Base-by-base conservation (phyloP, 1,140 invertebrate genomes). In the Lepidurus packardi region DNA sequence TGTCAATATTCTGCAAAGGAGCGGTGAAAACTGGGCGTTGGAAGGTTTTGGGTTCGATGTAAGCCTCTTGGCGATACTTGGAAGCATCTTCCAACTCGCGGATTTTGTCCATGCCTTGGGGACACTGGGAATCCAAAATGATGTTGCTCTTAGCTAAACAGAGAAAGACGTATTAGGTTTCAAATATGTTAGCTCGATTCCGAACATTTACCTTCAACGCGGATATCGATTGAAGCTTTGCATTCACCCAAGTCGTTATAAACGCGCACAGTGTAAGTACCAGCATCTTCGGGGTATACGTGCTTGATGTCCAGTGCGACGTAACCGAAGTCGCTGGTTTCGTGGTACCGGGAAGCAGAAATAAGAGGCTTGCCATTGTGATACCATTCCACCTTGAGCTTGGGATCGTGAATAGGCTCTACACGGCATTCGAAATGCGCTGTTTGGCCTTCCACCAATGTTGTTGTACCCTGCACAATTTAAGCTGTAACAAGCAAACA, bases 1-100 rank as follows among this genome's bases (percentile, higher is more conserved):
- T 89, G 82, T 96, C 94, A 80, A 96, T 92, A 83, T 96, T 97
- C 83, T 96, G 93, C 43, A 98, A 86, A 1, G 96, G 94, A 83
- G 94, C 93, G n/a, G 95, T 97, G 82, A 98, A 98, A 10, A 97
- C 93, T 16, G 96, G 96, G 78, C 94, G 89, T 85, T 97, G 95
- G 83, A 92, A 91, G 21, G 93, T 95, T 74, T 91, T 89, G n/a
- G 91, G 89, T 84, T 94, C 93, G 21, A 90, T 88, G 75, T 42
- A 81, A 74, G 76, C 93, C n/a, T 92, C 91, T 80, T 91, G 89
- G 83, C 91, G 92, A 85, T 91, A 92, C 8, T 92, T 92, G 82
- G 90, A 89, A 77, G 89, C 89, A 75, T 91, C 91, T 86, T 99
- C 98, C 80, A 99, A 88, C 84, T 96, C 90, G 80, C 92, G 90